Evolutionary conservation across 1,140 invertebrate genomes (phyloP).

Genomic region (Chrysomallon squamiferum): DNA sequence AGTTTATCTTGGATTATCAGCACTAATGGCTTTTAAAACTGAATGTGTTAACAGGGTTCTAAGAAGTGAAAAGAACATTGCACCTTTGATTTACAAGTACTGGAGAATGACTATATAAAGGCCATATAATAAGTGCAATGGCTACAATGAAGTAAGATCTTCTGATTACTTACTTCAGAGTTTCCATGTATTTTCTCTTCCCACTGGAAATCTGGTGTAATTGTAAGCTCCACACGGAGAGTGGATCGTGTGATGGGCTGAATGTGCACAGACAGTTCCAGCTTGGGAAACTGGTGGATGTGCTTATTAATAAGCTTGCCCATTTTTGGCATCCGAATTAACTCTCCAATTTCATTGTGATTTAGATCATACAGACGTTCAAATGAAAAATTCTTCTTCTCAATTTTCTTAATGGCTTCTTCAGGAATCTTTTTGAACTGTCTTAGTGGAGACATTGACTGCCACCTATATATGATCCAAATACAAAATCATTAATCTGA

Average conservation of each 20-base stretch:
- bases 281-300: slow-evolving; percentile 95
- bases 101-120: too few species aligned
- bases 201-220: slow-evolving; percentile 99
- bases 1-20: too few species aligned
- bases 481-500: not conserved
- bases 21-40: too few species aligned
- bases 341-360: slow-evolving; percentile 96
- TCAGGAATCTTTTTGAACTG: slow-evolving; percentile 99
- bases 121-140: too few species aligned
- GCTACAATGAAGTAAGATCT: too few species aligned
- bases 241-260: slow-evolving; percentile 97
- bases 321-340: slow-evolving; percentile 93
- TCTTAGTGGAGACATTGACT: slow-evolving; percentile 97
- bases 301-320: slow-evolving; percentile 98
- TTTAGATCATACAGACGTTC: slow-evolving; percentile 91
- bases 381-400: slow-evolving; percentile 83
- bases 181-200: slow-evolving; percentile 93
- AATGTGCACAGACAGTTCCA: slow-evolving; percentile 94
- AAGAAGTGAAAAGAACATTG: too few species aligned
- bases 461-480: slow-evolving; percentile 85
- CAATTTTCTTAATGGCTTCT: slow-evolving; percentile 96
- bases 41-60: too few species aligned
- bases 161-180: slow-evolving; percentile 75
- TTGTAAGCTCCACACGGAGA: slow-evolving; percentile 92
- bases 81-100: too few species aligned